Evolutionary conservation across 2,888 invertebrate genomes (phyloP).

Genomic region (Stenotaenia linearis): DNA sequence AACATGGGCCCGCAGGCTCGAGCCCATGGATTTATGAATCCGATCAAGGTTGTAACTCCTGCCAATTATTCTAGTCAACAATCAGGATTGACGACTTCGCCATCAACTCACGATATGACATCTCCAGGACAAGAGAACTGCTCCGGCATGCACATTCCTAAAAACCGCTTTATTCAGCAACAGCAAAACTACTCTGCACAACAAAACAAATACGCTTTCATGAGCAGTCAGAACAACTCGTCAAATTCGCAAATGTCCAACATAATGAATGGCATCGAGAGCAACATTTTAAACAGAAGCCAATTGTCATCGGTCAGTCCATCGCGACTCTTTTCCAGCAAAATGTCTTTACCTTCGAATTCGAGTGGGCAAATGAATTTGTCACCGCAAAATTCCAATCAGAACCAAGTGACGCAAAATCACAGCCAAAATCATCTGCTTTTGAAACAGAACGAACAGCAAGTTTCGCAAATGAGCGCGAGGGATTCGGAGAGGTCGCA

Average conservation of each 20-base stretch:
- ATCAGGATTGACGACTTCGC: conserved; percentile 15
- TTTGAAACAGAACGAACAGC: conserved; percentile 26
- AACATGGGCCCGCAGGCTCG: not conserved
- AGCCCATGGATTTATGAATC: conserved; percentile 24
- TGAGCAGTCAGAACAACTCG: conserved; percentile 21
- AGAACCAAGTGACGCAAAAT: conserved; percentile 3
- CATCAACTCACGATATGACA: not conserved
- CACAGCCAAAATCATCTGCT: conserved; percentile 10
- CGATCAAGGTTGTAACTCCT: conserved; percentile 30
- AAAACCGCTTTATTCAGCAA: conserved; percentile 8
- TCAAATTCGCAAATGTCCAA: conserved; percentile 24
- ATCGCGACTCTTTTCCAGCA: conserved; percentile 26
- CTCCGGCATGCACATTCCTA: conserved; percentile 18
- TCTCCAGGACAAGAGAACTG: conserved; percentile 13
- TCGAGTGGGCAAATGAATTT: conserved; percentile 8
- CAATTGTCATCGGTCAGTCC: conserved; percentile 8
- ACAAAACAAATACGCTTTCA: conserved; percentile 6
- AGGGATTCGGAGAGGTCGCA: not conserved
- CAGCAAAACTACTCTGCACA: conserved; percentile 26
- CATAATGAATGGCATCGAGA: conserved; percentile 29
- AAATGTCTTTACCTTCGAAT: conserved; percentile 27
- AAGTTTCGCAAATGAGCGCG: conserved; percentile 5
- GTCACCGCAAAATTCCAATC: conserved; percentile 10
- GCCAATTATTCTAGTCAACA: conserved; percentile 31
- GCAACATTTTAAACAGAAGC: conserved; percentile 9